Conservation (phyloP, 2,797 vertebrate species). For the Centropyge bicolor region DNA sequence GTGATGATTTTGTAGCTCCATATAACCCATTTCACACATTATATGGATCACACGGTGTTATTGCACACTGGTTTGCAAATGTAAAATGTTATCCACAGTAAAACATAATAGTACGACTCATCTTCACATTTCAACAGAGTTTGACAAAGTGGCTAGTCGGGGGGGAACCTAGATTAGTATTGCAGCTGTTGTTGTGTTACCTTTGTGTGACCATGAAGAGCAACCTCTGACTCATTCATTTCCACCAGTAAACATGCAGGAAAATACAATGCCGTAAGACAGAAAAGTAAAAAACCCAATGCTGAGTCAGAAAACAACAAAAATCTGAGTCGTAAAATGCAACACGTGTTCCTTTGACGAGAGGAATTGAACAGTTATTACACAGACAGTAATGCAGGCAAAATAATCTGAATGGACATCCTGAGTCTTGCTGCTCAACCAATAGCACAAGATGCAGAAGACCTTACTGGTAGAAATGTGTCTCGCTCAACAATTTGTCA, state of each 20-base stretch:
- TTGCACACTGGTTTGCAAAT: slow-evolving; percentile 78
- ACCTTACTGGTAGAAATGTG: slow-evolving; percentile 39
- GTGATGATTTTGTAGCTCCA: slow-evolving; percentile 51
- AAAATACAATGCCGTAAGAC: slow-evolving; percentile 56
- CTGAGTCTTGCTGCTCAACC: slow-evolving; percentile 65
- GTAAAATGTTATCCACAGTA: slow-evolving; percentile 70
- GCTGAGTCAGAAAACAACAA: slow-evolving; percentile 30
- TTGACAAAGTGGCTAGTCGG: slow-evolving; percentile 69
- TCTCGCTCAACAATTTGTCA: slow-evolving; percentile 41
- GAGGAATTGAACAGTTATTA: slow-evolving; percentile 40
- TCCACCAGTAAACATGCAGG: slow-evolving; percentile 78
- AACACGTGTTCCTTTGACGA: slow-evolving; percentile 45
- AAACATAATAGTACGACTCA: slow-evolving; percentile 62
- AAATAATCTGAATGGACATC: slow-evolving; percentile 56
- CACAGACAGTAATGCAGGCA: slow-evolving; percentile 51
- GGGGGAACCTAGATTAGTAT: slow-evolving; percentile 68
- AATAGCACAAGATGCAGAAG: slow-evolving; percentile 52
- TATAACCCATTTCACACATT: slow-evolving; percentile 44
- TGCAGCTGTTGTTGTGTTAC: slow-evolving; percentile 67
- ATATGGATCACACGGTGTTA: slow-evolving; percentile 64
- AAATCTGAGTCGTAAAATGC: slow-evolving; percentile 39
- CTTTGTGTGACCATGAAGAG: slow-evolving; percentile 66
- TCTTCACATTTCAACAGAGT: slow-evolving; percentile 77
- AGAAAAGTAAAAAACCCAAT: slow-evolving; percentile 52
- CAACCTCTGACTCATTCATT: slow-evolving; percentile 59